phyloP scores from a whole-genome alignment of 2,113 vertebrate genomes.

The Pluvianellus socialis region DNA sequence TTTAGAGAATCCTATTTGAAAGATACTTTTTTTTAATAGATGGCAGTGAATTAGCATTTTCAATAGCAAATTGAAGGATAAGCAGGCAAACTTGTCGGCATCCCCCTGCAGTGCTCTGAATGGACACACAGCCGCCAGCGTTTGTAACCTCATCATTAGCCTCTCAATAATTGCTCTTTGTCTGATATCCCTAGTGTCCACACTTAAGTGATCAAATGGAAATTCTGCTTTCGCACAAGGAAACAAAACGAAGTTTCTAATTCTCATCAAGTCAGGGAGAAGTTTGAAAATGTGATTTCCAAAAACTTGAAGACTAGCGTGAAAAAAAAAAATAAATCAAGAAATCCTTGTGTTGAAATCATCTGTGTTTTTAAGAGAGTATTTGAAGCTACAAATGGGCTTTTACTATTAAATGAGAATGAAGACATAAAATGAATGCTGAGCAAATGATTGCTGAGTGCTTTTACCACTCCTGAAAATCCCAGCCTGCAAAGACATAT shows the following conservation, averaged over 20 bases:
- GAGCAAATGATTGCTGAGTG: neutral
- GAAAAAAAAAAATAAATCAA: neutral
- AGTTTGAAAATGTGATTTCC: neutral
- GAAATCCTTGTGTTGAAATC: neutral
- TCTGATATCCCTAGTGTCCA: neutral
- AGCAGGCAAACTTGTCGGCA: neutral
- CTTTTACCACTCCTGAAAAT: neutral
- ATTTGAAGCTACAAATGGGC: neutral
- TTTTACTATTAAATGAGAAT: neutral
- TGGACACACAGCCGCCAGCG: neutral
- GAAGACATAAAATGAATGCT: neutral
- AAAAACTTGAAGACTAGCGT: neutral
- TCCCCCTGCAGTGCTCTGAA: neutral
- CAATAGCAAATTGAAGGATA: neutral
- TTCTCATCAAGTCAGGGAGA: neutral
- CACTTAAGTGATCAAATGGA: neutral
- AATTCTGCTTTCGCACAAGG: neutral
- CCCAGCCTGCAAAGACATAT: neutral
- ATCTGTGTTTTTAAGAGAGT: neutral
- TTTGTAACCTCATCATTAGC: neutral
- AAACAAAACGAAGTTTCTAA: neutral
- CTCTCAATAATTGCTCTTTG: constrained; percentile 1
- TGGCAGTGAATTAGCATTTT: neutral
- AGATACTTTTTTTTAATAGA: neutral
- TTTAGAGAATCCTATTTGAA: neutral